A percentile compares a stretch with the other conserved stretches of the same genome.
Conservation (phyloP, 2,113 vertebrate species). For the Neomonachus schauinslandi region DNA sequence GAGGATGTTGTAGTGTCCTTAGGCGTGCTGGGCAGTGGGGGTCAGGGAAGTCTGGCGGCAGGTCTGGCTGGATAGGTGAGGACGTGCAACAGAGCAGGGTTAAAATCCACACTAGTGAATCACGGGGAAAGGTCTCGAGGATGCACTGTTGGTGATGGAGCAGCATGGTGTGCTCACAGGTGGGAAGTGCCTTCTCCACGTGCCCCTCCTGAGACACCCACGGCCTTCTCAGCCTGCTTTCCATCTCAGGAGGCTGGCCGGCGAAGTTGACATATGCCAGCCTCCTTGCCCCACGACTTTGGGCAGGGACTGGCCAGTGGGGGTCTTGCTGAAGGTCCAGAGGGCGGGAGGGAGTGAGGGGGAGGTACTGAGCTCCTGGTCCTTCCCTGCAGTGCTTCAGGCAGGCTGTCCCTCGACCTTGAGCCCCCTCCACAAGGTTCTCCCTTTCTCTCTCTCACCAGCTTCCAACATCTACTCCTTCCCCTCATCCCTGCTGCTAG, state of each 20-base stretch:
- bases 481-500: neutral
- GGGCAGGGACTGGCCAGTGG: rapidly evolving
- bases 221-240: neutral
- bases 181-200: rapidly evolving
- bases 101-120: neutral
- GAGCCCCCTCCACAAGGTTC: neutral
- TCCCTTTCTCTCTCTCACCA: neutral
- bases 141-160: rapidly evolving
- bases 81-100: rapidly evolving
- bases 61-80: neutral
- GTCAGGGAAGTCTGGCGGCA: rapidly evolving
- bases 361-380: neutral
- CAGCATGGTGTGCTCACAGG: no score
- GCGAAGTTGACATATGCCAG: neutral
- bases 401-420: neutral
- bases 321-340: neutral
- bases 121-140: neutral
- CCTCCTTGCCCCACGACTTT: neutral
- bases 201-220: neutral
- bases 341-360: rapidly evolving
- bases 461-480: neutral
- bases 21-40: neutral
- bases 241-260: neutral
- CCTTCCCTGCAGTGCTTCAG: neutral
- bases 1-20: rapidly evolving